phyloP scores from a whole-genome alignment of 1,140 invertebrate genomes.

The Hypsibius dujardini region DNA sequence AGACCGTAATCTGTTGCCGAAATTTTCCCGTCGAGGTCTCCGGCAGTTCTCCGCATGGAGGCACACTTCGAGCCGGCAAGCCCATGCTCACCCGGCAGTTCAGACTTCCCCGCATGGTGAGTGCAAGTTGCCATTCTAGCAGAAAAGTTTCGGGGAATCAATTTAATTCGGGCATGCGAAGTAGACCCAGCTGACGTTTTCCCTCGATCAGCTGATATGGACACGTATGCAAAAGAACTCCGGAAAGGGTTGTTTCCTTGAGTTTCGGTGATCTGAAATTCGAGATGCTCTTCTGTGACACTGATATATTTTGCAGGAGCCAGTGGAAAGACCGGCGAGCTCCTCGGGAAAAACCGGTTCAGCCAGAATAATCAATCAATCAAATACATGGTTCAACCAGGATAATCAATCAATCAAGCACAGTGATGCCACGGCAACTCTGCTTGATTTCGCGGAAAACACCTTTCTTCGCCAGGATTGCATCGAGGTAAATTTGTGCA shows the following conservation, averaged over 20 bases:
- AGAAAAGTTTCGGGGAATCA: background rate
- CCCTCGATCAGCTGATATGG: background rate
- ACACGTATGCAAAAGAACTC: background rate
- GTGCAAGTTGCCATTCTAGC: too few species aligned
- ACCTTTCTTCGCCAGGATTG: too few species aligned
- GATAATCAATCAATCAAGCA: too few species aligned
- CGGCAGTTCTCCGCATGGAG: background rate
- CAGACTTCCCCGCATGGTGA: too few species aligned
- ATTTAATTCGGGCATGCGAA: constrained; percentile 4
- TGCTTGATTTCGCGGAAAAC: too few species aligned
- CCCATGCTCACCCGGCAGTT: too few species aligned
- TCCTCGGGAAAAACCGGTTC: background rate
- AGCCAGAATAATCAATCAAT: background rate
- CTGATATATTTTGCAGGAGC: background rate
- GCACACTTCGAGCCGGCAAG: background rate
- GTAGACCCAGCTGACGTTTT: background rate
- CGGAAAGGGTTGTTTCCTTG: background rate
- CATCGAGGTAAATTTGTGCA: too few species aligned
- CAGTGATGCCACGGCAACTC: too few species aligned
- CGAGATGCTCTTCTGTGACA: background rate
- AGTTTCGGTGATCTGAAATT: background rate
- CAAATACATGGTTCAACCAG: background rate
- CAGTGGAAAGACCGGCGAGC: background rate
- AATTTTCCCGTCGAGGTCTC: background rate
- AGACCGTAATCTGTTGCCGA: background rate